phyloP scores from a whole-genome alignment of 2,797 vertebrate species.

The Emys orbicularis region DNA sequence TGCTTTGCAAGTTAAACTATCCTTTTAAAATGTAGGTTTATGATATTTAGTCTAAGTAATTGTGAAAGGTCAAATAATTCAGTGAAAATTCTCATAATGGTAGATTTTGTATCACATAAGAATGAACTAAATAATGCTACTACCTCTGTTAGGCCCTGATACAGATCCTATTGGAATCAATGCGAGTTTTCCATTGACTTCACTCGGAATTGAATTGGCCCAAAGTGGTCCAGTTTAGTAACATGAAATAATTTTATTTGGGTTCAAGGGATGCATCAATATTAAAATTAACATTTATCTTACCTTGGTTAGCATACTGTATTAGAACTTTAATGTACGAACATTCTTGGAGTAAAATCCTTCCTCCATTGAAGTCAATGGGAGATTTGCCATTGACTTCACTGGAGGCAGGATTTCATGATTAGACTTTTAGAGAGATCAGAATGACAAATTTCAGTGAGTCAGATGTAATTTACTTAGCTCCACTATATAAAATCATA shows the following conservation, averaged over 20 bases:
- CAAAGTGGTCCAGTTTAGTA: slow-evolving; percentile 28
- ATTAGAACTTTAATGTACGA: neutral
- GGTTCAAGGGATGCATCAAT: slow-evolving; percentile 25
- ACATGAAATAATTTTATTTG: slow-evolving; percentile 14
- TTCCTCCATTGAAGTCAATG: neutral
- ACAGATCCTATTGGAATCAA: neutral
- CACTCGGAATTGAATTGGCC: slow-evolving; percentile 8
- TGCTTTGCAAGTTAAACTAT: too few species aligned
- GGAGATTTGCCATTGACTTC: neutral
- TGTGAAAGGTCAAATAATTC: too few species aligned
- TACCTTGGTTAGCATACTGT: neutral
- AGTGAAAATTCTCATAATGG: too few species aligned
- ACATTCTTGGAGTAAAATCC: neutral
- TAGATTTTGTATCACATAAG: slow-evolving; percentile 41
- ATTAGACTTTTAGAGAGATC: neutral
- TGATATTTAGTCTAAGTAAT: too few species aligned
- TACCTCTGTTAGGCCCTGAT: slow-evolving; percentile 29
- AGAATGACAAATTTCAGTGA: neutral
- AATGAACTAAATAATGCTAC: slow-evolving; percentile 37
- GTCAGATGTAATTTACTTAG: neutral
- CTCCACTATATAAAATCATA: neutral
- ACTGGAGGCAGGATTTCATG: neutral
- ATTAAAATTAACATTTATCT: slow-evolving; percentile 23
- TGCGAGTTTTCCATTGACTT: too few species aligned
- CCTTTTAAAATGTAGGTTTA: too few species aligned